These are phyloP conservation scores for Cinclus mexicanus DNA, from an alignment of 2,113 vertebrate genomes.

Conservation along the genomic window DNA sequence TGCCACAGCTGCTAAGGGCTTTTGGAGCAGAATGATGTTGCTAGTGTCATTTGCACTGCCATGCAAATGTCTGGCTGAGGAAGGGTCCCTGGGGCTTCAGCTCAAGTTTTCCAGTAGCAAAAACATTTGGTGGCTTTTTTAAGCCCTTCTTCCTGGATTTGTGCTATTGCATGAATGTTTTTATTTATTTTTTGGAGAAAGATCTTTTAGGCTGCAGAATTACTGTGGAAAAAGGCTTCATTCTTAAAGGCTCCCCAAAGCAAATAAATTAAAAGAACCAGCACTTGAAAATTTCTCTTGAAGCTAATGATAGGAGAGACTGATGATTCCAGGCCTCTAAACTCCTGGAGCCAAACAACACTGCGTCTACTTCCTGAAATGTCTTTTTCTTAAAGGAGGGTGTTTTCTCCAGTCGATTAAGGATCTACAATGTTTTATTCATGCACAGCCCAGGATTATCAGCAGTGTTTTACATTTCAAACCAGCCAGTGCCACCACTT, in stretches of 20 bases:
- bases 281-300: constrained; percentile 18
- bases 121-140: background rate
- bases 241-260: constrained; percentile 26
- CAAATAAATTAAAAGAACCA: constrained; percentile 45
- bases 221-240: constrained; percentile 4
- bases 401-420: constrained; percentile 16
- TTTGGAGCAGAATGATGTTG: background rate
- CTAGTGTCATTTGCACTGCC: background rate
- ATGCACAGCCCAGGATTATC: background rate
- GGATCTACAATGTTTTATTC: constrained; percentile 46
- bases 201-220: constrained; percentile 14
- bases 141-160: constrained; percentile 23
- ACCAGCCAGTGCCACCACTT: constrained; percentile 10
- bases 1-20: background rate
- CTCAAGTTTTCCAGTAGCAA: background rate
- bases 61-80: background rate
- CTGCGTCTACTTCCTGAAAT: constrained; percentile 2
- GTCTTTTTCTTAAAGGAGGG: background rate
- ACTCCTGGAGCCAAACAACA: constrained; percentile 20
- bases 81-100: background rate
- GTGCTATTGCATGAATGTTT: background rate
- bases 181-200: constrained; percentile 43
- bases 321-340: background rate
- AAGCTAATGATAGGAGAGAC: background rate
- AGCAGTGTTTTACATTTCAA: constrained; percentile 50